These are phyloP conservation scores for Coilia nasus DNA, from an alignment of 2,797 vertebrate genomes.

Conservation along the genomic window DNA sequence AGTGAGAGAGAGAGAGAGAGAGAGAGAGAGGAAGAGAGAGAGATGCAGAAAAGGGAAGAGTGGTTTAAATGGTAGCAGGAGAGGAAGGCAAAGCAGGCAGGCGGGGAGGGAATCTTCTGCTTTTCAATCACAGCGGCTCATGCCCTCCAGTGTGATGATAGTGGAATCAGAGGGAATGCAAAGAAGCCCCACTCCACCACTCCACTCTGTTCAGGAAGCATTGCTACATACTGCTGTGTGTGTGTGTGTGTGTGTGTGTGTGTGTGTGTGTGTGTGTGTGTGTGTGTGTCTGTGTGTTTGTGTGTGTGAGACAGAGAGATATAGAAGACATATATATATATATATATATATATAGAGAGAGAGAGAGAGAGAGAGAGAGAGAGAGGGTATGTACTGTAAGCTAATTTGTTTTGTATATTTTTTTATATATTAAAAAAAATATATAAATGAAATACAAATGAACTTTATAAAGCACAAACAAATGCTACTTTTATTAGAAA, in stretches of 20 bases:
- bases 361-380: not conserved
- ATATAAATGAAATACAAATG: conserved; percentile 34
- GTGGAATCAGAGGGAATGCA: conserved; percentile 51
- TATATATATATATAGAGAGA: no score
- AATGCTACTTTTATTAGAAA: conserved; percentile 42
- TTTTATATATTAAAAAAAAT: no score
- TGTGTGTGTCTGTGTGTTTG: not conserved
- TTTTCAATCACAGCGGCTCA: conserved; percentile 22
- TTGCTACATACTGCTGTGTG: not conserved
- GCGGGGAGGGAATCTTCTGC: conserved; percentile 2
- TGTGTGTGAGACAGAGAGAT: no score
- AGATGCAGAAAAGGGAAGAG: conserved; percentile 44
- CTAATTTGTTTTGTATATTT: not conserved
- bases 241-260: conserved; percentile 11
- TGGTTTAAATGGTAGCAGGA: conserved; percentile 49
- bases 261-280: conserved; percentile 20
- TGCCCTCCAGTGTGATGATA: conserved; percentile 44
- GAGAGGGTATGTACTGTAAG: no score
- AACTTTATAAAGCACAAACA: conserved; percentile 38
- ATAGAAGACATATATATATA: no score
- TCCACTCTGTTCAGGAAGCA: conserved; percentile 30
- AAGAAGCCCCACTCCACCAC: conserved; percentile 20
- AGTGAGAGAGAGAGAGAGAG: conserved; percentile 34
- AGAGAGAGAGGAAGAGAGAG: conserved; percentile 43
- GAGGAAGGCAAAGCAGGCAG: conserved; percentile 36